phyloP scores from a whole-genome alignment of 2,113 vertebrate species.

The Erythrocercus mccallii region DNA sequence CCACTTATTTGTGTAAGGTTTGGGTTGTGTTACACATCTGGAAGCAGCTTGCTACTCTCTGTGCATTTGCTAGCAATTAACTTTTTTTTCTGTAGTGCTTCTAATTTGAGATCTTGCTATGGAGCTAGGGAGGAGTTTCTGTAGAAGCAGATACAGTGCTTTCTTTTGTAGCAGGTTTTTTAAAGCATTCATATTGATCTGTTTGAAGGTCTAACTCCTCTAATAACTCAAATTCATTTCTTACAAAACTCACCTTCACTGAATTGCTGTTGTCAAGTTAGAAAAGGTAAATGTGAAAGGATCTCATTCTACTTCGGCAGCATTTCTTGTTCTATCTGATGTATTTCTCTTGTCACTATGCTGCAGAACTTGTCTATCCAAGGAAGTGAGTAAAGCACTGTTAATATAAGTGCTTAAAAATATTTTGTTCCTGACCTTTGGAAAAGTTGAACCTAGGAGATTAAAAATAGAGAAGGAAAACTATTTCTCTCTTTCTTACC shows the following conservation, averaged over 20 bases:
- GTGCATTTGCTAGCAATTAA: neutral
- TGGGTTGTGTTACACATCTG: neutral
- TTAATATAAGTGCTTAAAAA: neutral
- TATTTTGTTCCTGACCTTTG: neutral
- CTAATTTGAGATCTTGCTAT: neutral
- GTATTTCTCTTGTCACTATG: neutral
- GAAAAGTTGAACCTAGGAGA: neutral
- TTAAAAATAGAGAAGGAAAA: neutral
- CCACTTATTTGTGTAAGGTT: neutral
- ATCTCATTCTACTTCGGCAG: neutral
- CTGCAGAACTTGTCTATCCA: neutral
- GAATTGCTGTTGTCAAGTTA: neutral
- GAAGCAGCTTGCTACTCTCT: neutral
- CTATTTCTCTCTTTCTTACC: neutral
- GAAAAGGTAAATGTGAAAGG: neutral
- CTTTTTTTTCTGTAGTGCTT: neutral
- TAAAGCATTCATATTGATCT: neutral
- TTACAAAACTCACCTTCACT: neutral
- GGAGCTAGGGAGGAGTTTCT: neutral
- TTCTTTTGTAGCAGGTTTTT: neutral
- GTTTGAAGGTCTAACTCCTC: neutral
- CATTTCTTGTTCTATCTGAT: neutral
- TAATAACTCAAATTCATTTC: neutral
- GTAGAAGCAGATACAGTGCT: neutral
- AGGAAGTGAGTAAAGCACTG: neutral